Evolutionary conservation across 2,113 vertebrate species (phyloP), one percentile per base, ranked within the genome.

Genomic region (Callipepla californica): DNA sequence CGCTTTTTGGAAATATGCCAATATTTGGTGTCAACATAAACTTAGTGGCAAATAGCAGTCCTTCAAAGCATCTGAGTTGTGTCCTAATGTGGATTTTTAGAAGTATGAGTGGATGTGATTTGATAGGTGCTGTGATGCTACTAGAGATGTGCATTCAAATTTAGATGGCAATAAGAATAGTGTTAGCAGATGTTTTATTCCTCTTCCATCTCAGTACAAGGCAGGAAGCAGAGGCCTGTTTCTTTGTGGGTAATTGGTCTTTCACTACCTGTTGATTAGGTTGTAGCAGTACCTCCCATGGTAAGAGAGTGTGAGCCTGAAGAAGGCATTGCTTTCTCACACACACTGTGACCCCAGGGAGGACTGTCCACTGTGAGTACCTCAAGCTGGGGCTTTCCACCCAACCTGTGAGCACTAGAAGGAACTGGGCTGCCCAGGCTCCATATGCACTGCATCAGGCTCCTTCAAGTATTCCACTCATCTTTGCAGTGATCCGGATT

Each of bases 251-350:
- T 89, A 10, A 2, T 42, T 44, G 47, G 22, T 25, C 17, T 13
- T 82, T 57, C 26, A 22, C 9, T 48, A 45, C 5, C 25, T 55
- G n/a, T 5, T 61, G 9, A 4, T 7, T 51, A 40, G 21, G 61
- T 1, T 57, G 65, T 10, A 26, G 28, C 58, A 13, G 25, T 51
- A 25, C 26, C 23, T 51, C 28, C 50, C n/a, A 6, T 1, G 10
- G 45, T 17, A 34, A 66, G 21, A 50, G 9, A 66, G 36, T 1
- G 0, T 1, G 2, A 81, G 17, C 14, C 55, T 30, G 66, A 36
- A 51, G 82, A 25, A 47, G 30, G 30, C 0, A 0, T 9, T 65
- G 13, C 3, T 66, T 57, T 70, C 65, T n/a, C 13, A 55, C 26
- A 17, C 10, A 2, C 0, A 1, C 22, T 6, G 32, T 30, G 32